Evolutionary conservation across 2,113 vertebrate genomes (phyloP), one percentile per base, ranked within the genome.

Genomic region (Hipposideros armiger): DNA sequence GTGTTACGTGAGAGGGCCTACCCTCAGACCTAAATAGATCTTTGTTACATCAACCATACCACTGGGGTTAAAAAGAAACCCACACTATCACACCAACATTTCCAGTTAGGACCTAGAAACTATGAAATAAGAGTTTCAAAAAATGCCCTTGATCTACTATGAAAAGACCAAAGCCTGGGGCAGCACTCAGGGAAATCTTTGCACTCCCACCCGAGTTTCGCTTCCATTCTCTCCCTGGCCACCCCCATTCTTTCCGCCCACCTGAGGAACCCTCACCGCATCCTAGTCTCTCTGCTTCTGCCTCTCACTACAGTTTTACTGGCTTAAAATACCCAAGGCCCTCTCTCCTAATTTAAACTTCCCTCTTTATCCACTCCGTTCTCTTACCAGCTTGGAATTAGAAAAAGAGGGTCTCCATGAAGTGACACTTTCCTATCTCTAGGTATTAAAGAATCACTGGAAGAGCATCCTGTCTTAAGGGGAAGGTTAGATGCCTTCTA

Each of bases 21-120:
- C 95, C 42, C 67, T 91, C 47, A 50, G 66, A 94, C 90, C 89
- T n/a, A 69, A 89, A 89, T 11, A 95, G 82, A 52, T 28, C 36
- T 67, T n/a, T 54, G 69, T 86, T 86, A 91, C 24, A 91, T 54
- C 93, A 91, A 36, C 89, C 82, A 91, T 83, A 94, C 36, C 42
- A 40, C 67, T 91, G 15, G 78, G 82, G 87, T 91, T 82, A 74
- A 80, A 77, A 81, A 81, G 45, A 62, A 96, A 66, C 83, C 94
- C 92, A 90, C 80, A 42, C 2, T 30, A 28, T 81, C 80, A 84
- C 74, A 94, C 80, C 84, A 94, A 13, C 60, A 58, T 97, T 97
- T 97, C 96, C 95, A 95, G 56, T 86, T 73, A 77, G 26, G 70
- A 87, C 67, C 72, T 52, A 74, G 52, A 69, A 94, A 50, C 16